These are phyloP conservation scores for Andricus quercusramuli DNA, from an alignment of 2,888 invertebrate genomes.

Conservation along the genomic window DNA sequence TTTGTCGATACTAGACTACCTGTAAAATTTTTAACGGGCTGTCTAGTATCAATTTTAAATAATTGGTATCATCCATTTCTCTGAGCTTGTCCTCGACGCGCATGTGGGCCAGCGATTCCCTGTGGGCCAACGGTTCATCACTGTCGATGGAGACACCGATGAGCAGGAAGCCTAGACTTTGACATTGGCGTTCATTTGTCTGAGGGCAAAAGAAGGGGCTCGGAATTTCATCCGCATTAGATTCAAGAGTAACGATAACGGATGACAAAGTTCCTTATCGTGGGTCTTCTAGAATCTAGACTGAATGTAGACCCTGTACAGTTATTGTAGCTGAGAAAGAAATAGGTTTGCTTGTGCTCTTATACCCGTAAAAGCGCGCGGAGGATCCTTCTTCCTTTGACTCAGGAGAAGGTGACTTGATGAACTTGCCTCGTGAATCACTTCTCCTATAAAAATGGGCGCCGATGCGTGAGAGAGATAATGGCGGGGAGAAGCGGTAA, in stretches of 20 bases:
- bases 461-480: slow-evolving; percentile 70
- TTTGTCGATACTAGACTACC: slow-evolving; percentile 28
- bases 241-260: slow-evolving; percentile 66
- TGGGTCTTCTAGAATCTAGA: not conserved
- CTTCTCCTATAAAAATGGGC: slow-evolving; percentile 65
- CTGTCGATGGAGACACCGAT: slow-evolving; percentile 60
- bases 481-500: slow-evolving; percentile 67
- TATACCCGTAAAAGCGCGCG: slow-evolving; percentile 61
- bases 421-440: slow-evolving; percentile 71
- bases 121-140: slow-evolving; percentile 62
- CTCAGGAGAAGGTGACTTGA: slow-evolving; percentile 60
- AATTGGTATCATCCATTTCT: slow-evolving; percentile 35
- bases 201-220: slow-evolving; percentile 52
- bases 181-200: slow-evolving; percentile 67
- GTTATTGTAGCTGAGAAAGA: not conserved
- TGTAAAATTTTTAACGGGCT: not conserved
- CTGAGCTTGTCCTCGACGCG: slow-evolving; percentile 24
- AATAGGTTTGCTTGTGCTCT: slow-evolving; percentile 47
- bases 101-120: slow-evolving; percentile 57
- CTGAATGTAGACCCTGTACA: not conserved
- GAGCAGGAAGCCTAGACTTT: slow-evolving; percentile 63
- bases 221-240: slow-evolving; percentile 69
- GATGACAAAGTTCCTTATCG: not conserved
- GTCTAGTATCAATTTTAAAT: slow-evolving; percentile 36
- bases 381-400: slow-evolving; percentile 50